Conservation (phyloP, 2,888 invertebrate genomes). For the Xestia xanthographa region DNA sequence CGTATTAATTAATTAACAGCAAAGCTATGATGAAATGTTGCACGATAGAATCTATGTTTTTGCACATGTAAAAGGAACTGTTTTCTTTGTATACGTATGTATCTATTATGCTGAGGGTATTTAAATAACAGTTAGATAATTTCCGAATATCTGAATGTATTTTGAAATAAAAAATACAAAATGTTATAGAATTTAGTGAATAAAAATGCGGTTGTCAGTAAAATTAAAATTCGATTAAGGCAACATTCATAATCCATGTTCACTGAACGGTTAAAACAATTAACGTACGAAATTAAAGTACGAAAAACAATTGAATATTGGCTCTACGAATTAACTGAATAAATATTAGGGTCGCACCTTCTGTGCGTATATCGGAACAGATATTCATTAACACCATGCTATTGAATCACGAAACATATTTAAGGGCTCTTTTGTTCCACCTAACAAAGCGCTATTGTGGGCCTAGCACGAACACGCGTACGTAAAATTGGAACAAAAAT, state of each 20-base stretch:
- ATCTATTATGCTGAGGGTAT: not conserved
- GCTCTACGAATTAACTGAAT: slow-evolving; percentile 33
- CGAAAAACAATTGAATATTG: slow-evolving; percentile 29
- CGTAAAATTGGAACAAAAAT: not conserved
- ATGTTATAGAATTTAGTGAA: not conserved
- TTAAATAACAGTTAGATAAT: not conserved
- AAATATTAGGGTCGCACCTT: slow-evolving; percentile 32
- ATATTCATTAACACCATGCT: slow-evolving; percentile 48
- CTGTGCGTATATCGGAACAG: slow-evolving; percentile 37
- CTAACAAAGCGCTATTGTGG: slow-evolving; percentile 33
- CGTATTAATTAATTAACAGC: not conserved
- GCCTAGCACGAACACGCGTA: not conserved
- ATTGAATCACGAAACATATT: slow-evolving; percentile 47
- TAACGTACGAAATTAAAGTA: no score
- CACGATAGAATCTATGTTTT: not conserved
- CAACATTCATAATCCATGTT: slow-evolving; percentile 12
- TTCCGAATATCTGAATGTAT: not conserved
- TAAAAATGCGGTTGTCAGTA: not conserved
- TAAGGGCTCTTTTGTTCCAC: slow-evolving; percentile 40
- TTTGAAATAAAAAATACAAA: not conserved
- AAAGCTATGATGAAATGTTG: not conserved
- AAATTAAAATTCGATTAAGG: slow-evolving; percentile 9
- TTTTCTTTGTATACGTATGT: not conserved
- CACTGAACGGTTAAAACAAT: not conserved
- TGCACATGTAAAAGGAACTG: not conserved